A percentile compares a stretch with the other conserved stretches of the same genome.
These are phyloP conservation scores for Phylloscopus trochiloides DNA, from an alignment of 2,113 vertebrate genomes.

Conservation along the genomic window DNA sequence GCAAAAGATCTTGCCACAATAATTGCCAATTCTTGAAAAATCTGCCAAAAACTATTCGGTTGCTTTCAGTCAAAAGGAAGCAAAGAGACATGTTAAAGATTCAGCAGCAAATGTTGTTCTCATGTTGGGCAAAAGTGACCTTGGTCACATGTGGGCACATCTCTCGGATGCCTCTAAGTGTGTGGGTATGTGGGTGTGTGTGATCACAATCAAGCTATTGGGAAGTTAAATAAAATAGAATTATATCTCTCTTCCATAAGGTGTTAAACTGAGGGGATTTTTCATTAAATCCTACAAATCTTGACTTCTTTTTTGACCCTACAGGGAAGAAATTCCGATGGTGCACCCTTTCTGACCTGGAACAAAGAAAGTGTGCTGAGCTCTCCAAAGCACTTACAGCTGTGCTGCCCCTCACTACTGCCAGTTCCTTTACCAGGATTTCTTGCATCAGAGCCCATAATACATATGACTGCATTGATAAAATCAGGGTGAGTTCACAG, in stretches of 20 bases:
- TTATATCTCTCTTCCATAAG: background rate
- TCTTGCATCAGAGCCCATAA: constrained; percentile 84
- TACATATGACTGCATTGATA: constrained; percentile 83
- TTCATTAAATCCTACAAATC: background rate
- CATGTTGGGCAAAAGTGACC: background rate
- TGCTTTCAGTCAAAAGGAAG: background rate
- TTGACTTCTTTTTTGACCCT: background rate
- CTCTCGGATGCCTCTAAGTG: background rate
- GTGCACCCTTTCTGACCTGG: constrained; percentile 86
- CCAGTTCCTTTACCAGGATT: constrained; percentile 73
- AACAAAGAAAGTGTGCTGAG: constrained; percentile 89
- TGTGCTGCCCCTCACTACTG: constrained; percentile 64
- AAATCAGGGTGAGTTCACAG: constrained; percentile 80
- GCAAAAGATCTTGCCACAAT: background rate
- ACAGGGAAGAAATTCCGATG: constrained; percentile 88
- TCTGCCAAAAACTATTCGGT: background rate
- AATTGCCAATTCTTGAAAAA: background rate
- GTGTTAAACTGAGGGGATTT: background rate
- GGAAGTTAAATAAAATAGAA: background rate
- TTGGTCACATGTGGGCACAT: background rate
- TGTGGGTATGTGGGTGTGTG: background rate
- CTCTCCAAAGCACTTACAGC: constrained; percentile 78
- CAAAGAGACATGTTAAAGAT: background rate
- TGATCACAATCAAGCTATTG: background rate
- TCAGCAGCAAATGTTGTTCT: background rate